Conservation (phyloP, 2,797 vertebrate genomes). For the Perodicticus potto region DNA sequence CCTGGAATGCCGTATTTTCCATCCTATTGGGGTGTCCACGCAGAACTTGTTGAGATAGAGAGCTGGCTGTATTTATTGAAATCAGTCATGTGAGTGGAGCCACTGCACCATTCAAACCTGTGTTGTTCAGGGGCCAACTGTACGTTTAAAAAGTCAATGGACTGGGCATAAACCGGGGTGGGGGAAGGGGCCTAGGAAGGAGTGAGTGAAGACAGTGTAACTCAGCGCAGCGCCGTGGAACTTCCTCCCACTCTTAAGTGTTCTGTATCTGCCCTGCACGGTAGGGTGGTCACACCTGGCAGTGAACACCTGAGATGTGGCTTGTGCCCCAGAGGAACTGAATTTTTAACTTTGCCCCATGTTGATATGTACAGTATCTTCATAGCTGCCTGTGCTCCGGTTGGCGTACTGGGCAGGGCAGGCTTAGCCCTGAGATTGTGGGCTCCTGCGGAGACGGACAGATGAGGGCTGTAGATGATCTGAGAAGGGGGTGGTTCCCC, state of each 20-base stretch:
- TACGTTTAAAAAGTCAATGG: no score
- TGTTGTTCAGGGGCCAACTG: not conserved
- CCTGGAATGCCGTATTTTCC: not conserved
- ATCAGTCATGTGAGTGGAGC: not conserved
- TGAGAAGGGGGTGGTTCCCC: not conserved
- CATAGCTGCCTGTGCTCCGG: not conserved
- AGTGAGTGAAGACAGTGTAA: rapidly evolving
- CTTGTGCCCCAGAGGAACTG: not conserved
- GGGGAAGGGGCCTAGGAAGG: not conserved
- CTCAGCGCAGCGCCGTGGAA: rapidly evolving
- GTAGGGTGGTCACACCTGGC: not conserved
- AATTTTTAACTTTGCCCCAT: not conserved
- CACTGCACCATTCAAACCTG: not conserved
- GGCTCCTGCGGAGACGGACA: not conserved
- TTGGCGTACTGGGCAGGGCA: not conserved
- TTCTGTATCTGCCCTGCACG: rapidly evolving
- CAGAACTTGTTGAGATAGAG: not conserved
- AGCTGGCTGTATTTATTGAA: not conserved
- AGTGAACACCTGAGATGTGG: not conserved
- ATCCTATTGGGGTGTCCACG: not conserved
- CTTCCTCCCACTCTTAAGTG: rapidly evolving
- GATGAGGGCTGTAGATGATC: rapidly evolving
- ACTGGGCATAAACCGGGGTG: not conserved
- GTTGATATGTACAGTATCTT: not conserved
- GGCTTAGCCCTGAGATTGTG: not conserved